A percentile compares a stretch with the other conserved stretches of the same genome.
Conservation (phyloP, 1,140 invertebrate species). For the Papilio xuthus region DNA sequence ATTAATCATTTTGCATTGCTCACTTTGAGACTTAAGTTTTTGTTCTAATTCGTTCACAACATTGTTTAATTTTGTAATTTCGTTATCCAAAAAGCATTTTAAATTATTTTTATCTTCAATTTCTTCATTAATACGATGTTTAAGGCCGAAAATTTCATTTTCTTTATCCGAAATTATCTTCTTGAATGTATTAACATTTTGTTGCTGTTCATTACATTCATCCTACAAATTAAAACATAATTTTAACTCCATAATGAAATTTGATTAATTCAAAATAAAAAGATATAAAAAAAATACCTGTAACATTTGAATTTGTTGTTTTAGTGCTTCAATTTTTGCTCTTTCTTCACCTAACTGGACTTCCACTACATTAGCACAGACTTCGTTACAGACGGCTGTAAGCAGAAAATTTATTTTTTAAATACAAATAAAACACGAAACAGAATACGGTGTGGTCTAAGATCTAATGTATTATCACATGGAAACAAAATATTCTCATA, state of each 20-base stretch:
- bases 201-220: constrained; percentile 56
- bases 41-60: constrained; percentile 68
- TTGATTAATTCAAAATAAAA: neutral
- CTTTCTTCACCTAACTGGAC: constrained; percentile 71
- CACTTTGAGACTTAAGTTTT: constrained; percentile 57
- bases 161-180: constrained; percentile 59
- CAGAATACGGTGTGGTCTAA: neutral
- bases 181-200: constrained; percentile 50
- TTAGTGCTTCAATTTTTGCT: constrained; percentile 62
- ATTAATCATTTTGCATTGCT: constrained; percentile 57
- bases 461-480: neutral
- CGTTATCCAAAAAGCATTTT: constrained; percentile 54
- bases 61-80: constrained; percentile 64
- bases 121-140: constrained; percentile 68
- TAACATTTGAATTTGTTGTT: constrained; percentile 66
- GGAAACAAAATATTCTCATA: neutral
- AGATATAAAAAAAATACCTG: constrained; percentile 52
- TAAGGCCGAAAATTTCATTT: constrained; percentile 58
- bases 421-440: neutral
- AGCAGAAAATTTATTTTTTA: constrained; percentile 32
- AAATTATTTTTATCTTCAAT: constrained; percentile 64
- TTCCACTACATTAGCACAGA: constrained; percentile 71
- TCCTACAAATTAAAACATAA: constrained; percentile 47
- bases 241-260: neutral
- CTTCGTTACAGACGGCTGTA: constrained; percentile 71